A percentile compares a stretch with the other conserved stretches of the same genome.
phyloP scores from a whole-genome alignment of 2,113 vertebrate genomes.

The Scartelaos histophorus region DNA sequence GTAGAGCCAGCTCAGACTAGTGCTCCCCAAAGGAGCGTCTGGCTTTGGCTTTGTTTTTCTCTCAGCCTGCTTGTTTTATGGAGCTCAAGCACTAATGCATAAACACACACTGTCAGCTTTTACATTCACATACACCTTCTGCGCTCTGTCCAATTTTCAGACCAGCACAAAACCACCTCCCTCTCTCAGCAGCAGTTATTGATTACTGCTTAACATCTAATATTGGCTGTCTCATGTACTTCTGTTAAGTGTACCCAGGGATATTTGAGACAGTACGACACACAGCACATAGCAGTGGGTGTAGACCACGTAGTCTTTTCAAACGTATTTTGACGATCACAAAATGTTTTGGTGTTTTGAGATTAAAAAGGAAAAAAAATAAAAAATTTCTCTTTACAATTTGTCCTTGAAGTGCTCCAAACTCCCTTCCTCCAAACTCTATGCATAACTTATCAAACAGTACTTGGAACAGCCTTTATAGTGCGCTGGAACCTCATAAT shows the following conservation, averaged over 20 bases:
- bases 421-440: not conserved
- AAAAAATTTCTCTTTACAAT: not conserved
- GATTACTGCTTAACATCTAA: not conserved
- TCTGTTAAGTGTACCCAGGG: not conserved
- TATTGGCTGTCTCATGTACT: not conserved
- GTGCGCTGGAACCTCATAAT: not conserved
- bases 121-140: not conserved
- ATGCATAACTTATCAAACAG: not conserved
- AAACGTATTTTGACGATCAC: not conserved
- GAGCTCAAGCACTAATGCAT: not conserved
- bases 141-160: constrained; percentile 1
- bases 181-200: not conserved
- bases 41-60: constrained; percentile 19
- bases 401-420: not conserved
- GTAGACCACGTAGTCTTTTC: not conserved
- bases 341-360: no score
- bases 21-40: constrained; percentile 33
- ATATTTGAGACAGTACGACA: not conserved
- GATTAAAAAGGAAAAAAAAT: not conserved
- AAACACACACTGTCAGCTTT: not conserved
- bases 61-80: constrained; percentile 7
- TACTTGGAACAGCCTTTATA: not conserved
- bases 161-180: not conserved
- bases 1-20: constrained; percentile 30
- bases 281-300: not conserved